Evolutionary conservation across 1,140 invertebrate species (phyloP), one percentile per base, ranked within the genome.

Genomic region (Sinonovacula constricta): DNA sequence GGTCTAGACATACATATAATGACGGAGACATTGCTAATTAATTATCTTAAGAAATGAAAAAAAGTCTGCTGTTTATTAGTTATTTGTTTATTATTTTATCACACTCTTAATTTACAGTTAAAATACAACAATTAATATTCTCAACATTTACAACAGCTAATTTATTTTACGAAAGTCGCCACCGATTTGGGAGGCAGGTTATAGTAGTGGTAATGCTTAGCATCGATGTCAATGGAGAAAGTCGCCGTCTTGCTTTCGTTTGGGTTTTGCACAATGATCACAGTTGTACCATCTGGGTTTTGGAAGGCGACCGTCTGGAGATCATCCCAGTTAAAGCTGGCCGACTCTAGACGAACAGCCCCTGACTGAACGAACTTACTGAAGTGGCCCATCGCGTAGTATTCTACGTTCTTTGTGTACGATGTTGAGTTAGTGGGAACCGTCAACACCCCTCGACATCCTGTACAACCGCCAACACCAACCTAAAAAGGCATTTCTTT

Each of bases 391-490:
- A 85, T 78, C 14, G 72, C 39, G 57, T 82, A 85, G 57, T 81
- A 85, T 57, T 85, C 84, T 2, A 82, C 74, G 36, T 85, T 80
- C 33, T 84, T 84, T 10, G 28, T 57, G 51, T 67, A 80, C 22
- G 36, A 45, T 4, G 63, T 63, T 26, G 62, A 53, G 1, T 31
- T 49, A 2, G 63, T 33, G 0, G 59, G 69, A 1, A 85, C 70
- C 10, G 84, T 85, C 4, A 85, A 39, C 0, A 84, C 80, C 28
- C 84, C 84, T 2, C 82, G 66, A 67, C 84, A 85, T 51, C 79
- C 65, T 7, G 69, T 57, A 45, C 84, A 85, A 0, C 84, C 84
- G 22, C 65, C 54, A 26, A 81, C 78, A 22, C 71, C 59, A 10
- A 80, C 74, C 45, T 56, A n/a, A n/a, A n/a, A n/a, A n/a, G n/a